Conservation (phyloP, 1,140 invertebrate genomes). For the Pomacea maculata region DNA sequence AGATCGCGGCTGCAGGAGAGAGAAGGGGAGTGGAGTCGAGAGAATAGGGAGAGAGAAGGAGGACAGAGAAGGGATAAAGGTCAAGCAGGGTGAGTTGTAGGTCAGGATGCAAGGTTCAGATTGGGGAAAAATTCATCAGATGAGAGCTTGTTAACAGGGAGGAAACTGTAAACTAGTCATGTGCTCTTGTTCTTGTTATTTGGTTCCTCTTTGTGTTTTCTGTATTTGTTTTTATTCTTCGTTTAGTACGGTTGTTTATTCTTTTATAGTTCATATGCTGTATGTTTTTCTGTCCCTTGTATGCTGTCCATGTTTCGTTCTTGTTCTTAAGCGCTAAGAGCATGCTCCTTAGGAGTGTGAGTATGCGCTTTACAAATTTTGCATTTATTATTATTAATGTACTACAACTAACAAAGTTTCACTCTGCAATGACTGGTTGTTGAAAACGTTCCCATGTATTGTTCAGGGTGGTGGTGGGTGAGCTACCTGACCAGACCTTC, state of each 20-base stretch:
- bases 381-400: too few relatives aligned
- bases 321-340: too few relatives aligned
- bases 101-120: neutral
- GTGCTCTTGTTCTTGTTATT: neutral
- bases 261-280: neutral
- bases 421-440: too few relatives aligned
- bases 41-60: constrained; percentile 12
- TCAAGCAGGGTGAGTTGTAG: neutral
- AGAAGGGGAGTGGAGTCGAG: neutral
- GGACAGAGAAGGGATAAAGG: constrained; percentile 3
- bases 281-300: too few relatives aligned
- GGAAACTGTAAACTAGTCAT: neutral
- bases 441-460: too few relatives aligned
- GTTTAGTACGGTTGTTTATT: neutral
- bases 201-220: neutral
- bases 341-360: too few relatives aligned
- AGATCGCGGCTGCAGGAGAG: neutral
- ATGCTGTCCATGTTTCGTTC: too few relatives aligned
- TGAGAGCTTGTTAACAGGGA: too few relatives aligned
- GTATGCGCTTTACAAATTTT: too few relatives aligned
- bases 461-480: too few relatives aligned
- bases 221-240: neutral
- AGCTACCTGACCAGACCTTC: too few relatives aligned
- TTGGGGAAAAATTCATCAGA: neutral
- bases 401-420: too few relatives aligned